Percentiles rank a stretch among this genome's conserved stretches.
Conservation (phyloP, 1,140 invertebrate species). For the Brachionus paranguensis region DNA sequence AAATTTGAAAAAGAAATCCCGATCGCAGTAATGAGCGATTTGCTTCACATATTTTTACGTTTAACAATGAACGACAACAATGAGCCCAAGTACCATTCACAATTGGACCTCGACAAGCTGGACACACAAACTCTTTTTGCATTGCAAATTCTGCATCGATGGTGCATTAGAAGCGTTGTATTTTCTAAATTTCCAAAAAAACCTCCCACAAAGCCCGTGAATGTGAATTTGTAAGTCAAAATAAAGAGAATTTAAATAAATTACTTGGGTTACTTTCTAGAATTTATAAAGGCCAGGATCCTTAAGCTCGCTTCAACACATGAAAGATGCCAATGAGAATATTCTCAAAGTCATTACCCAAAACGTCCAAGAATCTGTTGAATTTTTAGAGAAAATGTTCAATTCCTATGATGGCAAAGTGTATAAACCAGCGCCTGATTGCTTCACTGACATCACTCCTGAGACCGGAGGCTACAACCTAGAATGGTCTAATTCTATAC, state of each 20-base stretch:
- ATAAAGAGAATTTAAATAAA: background rate
- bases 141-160: conserved; percentile 22
- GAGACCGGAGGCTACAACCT: background rate
- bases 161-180: conserved; percentile 14
- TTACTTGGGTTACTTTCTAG: background rate
- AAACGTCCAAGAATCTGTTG: conserved; percentile 15
- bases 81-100: conserved; percentile 23
- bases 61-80: conserved; percentile 11
- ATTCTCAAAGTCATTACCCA: background rate
- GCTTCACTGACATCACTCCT: background rate
- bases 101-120: conserved; percentile 4
- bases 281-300: conserved; percentile 2
- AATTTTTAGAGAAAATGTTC: conserved; percentile 30
- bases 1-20: conserved; percentile 37
- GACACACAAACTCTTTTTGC: conserved; percentile 31
- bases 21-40: conserved; percentile 38
- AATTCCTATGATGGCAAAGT: background rate
- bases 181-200: conserved; percentile 39
- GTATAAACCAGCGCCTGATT: background rate
- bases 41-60: conserved; percentile 23
- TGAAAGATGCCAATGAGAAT: conserved; percentile 34
- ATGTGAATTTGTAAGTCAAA: conserved; percentile 11
- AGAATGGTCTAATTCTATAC: background rate
- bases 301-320: conserved; percentile 27
- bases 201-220: conserved; percentile 4